Percentiles rank a stretch among this genome's conserved stretches.
Evolutionary conservation across 2,797 vertebrate genomes (phyloP).

Genomic region (Astyanax mexicanus): DNA sequence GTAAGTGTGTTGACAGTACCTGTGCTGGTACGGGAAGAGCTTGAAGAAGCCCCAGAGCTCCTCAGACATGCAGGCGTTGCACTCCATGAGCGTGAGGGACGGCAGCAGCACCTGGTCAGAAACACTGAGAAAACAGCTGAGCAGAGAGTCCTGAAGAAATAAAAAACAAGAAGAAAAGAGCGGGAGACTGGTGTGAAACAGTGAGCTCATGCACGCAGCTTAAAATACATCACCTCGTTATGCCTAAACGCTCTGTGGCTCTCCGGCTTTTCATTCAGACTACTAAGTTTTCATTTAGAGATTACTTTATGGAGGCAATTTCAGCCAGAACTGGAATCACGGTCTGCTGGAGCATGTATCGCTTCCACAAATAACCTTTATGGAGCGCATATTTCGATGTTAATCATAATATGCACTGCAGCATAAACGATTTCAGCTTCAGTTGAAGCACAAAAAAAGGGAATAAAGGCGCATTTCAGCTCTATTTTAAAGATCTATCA

Average conservation of each 20-base stretch:
- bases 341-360: background rate
- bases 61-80: slow-evolving; percentile 98
- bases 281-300: background rate
- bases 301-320: background rate
- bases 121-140: slow-evolving; percentile 96
- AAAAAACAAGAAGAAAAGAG: background rate
- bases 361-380: slow-evolving; percentile 5
- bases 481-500: no score
- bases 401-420: background rate
- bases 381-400: background rate
- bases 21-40: slow-evolving; percentile 96
- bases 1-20: slow-evolving; percentile 75
- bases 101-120: slow-evolving; percentile 97
- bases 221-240: background rate
- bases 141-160: slow-evolving; percentile 85
- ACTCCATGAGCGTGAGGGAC: slow-evolving; percentile 96
- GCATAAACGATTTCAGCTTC: background rate
- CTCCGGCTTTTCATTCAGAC: background rate
- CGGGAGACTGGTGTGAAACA: background rate
- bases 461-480: no score
- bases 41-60: slow-evolving; percentile 98
- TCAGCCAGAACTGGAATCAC: background rate
- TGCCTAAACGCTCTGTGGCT: background rate
- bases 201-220: no score
- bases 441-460: background rate